A percentile compares a stretch with the other conserved stretches of the same genome.
Conservation (phyloP, 2,797 vertebrate species). For the Anguilla anguilla region DNA sequence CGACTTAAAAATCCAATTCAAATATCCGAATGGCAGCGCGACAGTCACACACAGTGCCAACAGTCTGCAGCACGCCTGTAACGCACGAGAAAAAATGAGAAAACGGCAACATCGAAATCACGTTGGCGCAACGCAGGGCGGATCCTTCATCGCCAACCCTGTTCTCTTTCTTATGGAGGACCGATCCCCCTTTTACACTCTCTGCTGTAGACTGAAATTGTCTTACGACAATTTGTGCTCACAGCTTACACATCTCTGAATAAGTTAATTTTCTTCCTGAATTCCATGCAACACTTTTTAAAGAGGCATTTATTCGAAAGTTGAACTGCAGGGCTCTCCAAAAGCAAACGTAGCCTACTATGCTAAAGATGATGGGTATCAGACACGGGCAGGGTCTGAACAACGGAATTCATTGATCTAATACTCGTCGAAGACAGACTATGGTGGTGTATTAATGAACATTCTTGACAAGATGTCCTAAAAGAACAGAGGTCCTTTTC, state of each 20-base stretch:
- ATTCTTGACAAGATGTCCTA: background rate
- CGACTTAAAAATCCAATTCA: background rate
- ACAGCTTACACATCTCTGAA: background rate
- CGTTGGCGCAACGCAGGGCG: conserved; percentile 53
- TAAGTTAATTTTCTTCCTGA: background rate
- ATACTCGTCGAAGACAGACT: background rate
- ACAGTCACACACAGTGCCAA: conserved; percentile 35
- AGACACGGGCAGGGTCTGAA: background rate
- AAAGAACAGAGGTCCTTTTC: background rate
- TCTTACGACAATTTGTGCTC: background rate
- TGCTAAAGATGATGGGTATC: background rate
- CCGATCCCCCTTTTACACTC: background rate
- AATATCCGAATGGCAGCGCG: conserved; percentile 4
- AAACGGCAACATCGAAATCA: conserved; percentile 31
- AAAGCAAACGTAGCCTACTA: background rate
- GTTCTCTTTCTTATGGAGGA: conserved; percentile 20
- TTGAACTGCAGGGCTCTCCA: background rate
- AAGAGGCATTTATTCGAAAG: background rate
- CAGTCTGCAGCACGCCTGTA: conserved; percentile 53
- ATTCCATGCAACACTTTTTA: background rate
- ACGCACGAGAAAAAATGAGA: background rate
- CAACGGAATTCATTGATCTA: conserved; percentile 12
- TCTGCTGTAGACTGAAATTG: background rate
- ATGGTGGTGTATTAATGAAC: background rate
- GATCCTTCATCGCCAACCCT: conserved; percentile 44